A percentile compares a stretch with the other conserved stretches of the same genome.
Conservation (phyloP, 2,888 invertebrate genomes). For the Pristionchus fissidentatus region DNA sequence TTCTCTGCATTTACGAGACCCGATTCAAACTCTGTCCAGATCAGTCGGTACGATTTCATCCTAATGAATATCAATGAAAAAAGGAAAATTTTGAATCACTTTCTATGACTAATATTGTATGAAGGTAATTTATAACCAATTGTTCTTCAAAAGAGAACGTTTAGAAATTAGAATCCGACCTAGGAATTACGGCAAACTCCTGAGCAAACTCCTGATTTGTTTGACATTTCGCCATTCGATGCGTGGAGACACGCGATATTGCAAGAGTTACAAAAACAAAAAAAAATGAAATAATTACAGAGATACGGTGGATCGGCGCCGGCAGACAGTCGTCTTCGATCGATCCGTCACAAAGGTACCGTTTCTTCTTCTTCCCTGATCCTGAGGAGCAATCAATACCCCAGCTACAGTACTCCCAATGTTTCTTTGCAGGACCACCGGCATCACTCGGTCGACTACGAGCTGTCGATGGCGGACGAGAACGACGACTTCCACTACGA, state of each 20-base stretch:
- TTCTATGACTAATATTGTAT: too few relatives aligned
- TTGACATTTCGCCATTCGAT: too few relatives aligned
- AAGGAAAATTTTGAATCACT: background rate
- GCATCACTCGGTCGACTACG: constrained; percentile 46
- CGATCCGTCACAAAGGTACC: constrained; percentile 45
- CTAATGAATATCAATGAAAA: background rate
- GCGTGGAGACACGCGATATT: background rate
- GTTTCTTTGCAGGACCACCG: constrained; percentile 3
- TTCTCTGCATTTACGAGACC: constrained; percentile 43
- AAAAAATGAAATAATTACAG: constrained; percentile 12
- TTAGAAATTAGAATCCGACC: background rate
- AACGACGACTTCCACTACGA: constrained; percentile 40
- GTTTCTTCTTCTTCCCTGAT: background rate
- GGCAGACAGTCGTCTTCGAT: constrained; percentile 45
- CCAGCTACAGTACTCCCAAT: constrained; percentile 18
- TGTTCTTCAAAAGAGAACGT: background rate
- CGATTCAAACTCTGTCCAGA: constrained; percentile 34
- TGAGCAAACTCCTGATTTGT: too few relatives aligned
- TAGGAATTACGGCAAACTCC: too few relatives aligned
- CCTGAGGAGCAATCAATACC: background rate
- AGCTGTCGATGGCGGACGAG: constrained; percentile 45
- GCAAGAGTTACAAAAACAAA: background rate
- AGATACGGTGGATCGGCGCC: constrained; percentile 3
- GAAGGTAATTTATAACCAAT: background rate
- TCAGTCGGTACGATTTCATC: constrained; percentile 20